These are phyloP conservation scores for Eremobia ochroleuca DNA, from an alignment of 2,888 invertebrate species.

Conservation along the genomic window DNA sequence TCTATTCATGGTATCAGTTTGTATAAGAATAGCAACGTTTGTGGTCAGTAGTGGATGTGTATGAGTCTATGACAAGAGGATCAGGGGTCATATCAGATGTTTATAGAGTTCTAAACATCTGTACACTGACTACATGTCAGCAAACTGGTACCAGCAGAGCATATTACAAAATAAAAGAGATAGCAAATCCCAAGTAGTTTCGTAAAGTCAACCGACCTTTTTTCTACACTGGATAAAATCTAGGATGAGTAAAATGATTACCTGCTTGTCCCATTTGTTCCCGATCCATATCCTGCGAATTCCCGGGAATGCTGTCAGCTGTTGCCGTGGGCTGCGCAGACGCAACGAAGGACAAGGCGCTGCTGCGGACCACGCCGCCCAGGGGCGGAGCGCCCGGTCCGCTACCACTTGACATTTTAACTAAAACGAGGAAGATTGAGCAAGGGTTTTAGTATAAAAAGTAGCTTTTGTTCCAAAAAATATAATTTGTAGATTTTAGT, in stretches of 20 bases:
- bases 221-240: not conserved
- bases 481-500: slow-evolving; percentile 20
- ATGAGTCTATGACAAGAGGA: not conserved
- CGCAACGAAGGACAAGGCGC: slow-evolving; percentile 84
- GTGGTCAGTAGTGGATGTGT: not conserved
- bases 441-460: slow-evolving; percentile 17
- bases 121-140: not conserved
- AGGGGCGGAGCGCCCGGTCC: slow-evolving; percentile 71
- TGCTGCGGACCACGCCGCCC: slow-evolving; percentile 81
- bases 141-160: not conserved
- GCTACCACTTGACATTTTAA: slow-evolving; percentile 75
- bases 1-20: not conserved
- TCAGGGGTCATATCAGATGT: no score
- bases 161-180: not conserved
- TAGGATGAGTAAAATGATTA: slow-evolving; percentile 46
- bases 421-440: not conserved
- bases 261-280: slow-evolving; percentile 76
- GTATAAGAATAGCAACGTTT: not conserved
- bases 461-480: slow-evolving; percentile 12
- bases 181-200: not conserved
- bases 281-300: slow-evolving; percentile 68
- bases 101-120: not conserved
- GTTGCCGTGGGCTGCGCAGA: slow-evolving; percentile 78
- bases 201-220: not conserved
- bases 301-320: slow-evolving; percentile 63